Conservation (phyloP, 2,888 invertebrate species). For the Rhaphigaster nebulosa region DNA sequence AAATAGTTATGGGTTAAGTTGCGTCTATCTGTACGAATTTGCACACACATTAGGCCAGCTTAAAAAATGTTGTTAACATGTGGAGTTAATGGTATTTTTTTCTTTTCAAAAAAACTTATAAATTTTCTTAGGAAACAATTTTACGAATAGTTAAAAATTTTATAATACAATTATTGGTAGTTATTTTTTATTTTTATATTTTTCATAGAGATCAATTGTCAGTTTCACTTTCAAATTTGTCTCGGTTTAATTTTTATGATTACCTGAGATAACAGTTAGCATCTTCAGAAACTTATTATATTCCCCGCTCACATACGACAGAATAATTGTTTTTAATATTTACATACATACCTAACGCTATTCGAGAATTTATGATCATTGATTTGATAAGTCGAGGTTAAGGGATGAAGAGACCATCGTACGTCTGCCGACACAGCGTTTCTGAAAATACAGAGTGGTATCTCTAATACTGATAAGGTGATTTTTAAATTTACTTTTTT, state of each 20-base stretch:
- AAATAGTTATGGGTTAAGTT: no score
- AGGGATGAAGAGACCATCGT: neutral
- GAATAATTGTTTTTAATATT: neutral
- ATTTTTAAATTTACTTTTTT: neutral
- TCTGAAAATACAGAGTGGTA: constrained; percentile 54
- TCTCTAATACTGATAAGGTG: constrained; percentile 28
- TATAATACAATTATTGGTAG: neutral
- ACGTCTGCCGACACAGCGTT: neutral
- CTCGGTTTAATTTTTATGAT: neutral
- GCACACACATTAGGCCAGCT: no score
- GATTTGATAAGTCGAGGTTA: neutral
- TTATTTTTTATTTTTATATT: neutral
- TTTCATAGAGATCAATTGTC: neutral
- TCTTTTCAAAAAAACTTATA: no score
- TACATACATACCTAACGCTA: neutral
- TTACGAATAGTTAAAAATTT: neutral
- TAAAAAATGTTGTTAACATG: no score
- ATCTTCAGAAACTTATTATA: constrained; percentile 46
- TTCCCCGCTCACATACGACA: neutral
- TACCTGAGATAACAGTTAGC: constrained; percentile 52
- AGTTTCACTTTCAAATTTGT: neutral
- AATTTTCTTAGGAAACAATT: neutral
- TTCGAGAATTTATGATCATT: neutral
- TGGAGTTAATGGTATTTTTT: no score
- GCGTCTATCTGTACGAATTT: no score